These are phyloP conservation scores for Cyphomyrmex costatus DNA, from an alignment of 1,140 invertebrate genomes.

Conservation along the genomic window DNA sequence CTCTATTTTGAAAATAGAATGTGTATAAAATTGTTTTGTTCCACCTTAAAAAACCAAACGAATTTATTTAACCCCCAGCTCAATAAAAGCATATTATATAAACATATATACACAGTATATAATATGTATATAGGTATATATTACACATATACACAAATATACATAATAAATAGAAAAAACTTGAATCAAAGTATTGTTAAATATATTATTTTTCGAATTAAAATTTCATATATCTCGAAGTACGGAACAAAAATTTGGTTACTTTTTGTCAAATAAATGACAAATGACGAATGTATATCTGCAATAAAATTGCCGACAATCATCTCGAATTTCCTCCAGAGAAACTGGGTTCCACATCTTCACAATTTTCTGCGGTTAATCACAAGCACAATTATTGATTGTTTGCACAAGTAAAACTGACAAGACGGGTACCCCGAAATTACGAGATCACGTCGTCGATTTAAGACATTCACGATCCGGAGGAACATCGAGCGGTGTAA, in stretches of 20 bases:
- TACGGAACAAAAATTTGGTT: constrained; percentile 12
- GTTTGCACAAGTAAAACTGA: constrained; percentile 11
- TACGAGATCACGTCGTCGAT: background rate
- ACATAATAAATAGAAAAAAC: background rate
- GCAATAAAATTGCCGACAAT: constrained; percentile 12
- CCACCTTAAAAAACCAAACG: no score
- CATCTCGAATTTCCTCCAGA: constrained; percentile 28
- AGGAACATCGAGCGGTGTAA: constrained; percentile 50
- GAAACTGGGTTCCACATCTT: constrained; percentile 8
- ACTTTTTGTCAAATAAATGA: constrained; percentile 6
- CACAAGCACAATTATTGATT: constrained; percentile 12
- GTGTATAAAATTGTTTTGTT: no score
- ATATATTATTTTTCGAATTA: background rate
- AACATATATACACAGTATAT: background rate
- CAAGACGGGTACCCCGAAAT: background rate
- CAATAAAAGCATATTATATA: background rate
- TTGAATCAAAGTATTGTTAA: background rate
- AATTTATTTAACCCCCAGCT: no score
- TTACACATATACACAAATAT: background rate
- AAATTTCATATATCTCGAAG: constrained; percentile 24
- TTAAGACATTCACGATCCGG: background rate
- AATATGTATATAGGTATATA: background rate
- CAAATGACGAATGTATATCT: constrained; percentile 23
- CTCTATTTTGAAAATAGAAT: no score
- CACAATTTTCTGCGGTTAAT: constrained; percentile 15